These are phyloP conservation scores for Caenorhabditis japonica DNA, from an alignment of 2,888 invertebrate species.

Conservation along the genomic window DNA sequence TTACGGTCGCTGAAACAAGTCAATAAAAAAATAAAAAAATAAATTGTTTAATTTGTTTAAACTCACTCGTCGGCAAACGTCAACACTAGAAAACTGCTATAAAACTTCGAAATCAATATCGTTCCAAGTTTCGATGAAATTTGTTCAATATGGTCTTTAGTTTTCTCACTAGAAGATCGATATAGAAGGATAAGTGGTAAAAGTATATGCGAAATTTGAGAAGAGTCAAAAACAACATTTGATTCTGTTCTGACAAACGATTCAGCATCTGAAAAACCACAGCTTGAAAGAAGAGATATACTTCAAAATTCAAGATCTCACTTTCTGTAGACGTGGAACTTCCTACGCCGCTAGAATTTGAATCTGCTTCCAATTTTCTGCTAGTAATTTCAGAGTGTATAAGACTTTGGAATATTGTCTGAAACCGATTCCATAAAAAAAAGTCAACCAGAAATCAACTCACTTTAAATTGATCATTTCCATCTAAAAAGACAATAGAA, in stretches of 20 bases:
- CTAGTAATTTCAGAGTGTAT: conserved; percentile 38
- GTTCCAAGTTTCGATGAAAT: conserved; percentile 41
- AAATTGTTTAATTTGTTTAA: conserved; percentile 3
- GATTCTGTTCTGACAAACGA: conserved; percentile 10
- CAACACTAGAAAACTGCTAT: conserved; percentile 37
- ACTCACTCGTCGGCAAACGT: conserved; percentile 49
- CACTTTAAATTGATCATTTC: conserved; percentile 45
- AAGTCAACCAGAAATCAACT: not conserved
- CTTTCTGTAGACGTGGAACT: conserved; percentile 47
- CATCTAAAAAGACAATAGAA: conserved; percentile 50
- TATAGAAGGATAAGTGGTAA: conserved; percentile 36
- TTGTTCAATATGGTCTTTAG: conserved; percentile 31
- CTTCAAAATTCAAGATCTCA: too few species aligned
- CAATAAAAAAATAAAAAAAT: not conserved
- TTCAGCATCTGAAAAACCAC: conserved; percentile 20
- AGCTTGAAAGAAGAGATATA: not conserved
- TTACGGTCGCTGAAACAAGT: conserved; percentile 24
- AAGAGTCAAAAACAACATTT: conserved; percentile 24
- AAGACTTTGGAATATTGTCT: conserved; percentile 32
- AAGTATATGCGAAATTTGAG: conserved; percentile 51
- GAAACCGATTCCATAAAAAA: conserved; percentile 7
- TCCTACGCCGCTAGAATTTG: conserved; percentile 41
- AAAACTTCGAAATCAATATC: conserved; percentile 37
- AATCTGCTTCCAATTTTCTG: conserved; percentile 29
- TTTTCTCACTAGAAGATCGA: conserved; percentile 35